These are phyloP conservation scores for Megalopta genalis DNA, from an alignment of 1,140 invertebrate genomes.

Conservation along the genomic window DNA sequence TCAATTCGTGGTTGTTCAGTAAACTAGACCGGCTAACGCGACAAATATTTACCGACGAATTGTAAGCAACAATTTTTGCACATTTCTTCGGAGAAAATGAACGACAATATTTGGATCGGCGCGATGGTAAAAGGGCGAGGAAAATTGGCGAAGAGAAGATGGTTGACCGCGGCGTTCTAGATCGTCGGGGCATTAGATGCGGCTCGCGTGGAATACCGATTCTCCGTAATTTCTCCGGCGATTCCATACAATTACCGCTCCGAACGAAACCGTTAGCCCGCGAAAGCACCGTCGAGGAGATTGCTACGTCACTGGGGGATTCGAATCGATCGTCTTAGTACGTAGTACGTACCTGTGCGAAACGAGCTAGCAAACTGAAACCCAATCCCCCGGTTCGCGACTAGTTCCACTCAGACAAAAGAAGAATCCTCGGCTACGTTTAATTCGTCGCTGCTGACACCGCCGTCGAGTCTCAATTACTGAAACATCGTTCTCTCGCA, in stretches of 20 bases:
- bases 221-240: background rate
- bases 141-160: background rate
- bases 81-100: too few relatives aligned
- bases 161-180: background rate
- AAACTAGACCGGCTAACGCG: too few relatives aligned
- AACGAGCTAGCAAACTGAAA: conserved; percentile 2
- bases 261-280: background rate
- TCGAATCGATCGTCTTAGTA: background rate
- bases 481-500: too few relatives aligned
- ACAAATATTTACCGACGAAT: too few relatives aligned
- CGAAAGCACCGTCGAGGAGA: background rate
- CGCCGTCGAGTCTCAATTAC: too few relatives aligned
- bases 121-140: too few relatives aligned
- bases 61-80: too few relatives aligned
- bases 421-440: too few relatives aligned
- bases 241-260: background rate
- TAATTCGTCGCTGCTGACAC: too few relatives aligned
- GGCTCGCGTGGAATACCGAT: conserved; percentile 1
- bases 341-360: background rate
- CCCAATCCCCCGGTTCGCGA: background rate
- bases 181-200: background rate
- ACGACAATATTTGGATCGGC: too few relatives aligned
- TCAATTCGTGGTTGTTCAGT: too few relatives aligned
- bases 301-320: conserved; percentile 5
- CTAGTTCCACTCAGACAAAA: too few relatives aligned